These are phyloP conservation scores for Hozukius guyotensis DNA, from an alignment of 2,797 vertebrate genomes.

Conservation along the genomic window DNA sequence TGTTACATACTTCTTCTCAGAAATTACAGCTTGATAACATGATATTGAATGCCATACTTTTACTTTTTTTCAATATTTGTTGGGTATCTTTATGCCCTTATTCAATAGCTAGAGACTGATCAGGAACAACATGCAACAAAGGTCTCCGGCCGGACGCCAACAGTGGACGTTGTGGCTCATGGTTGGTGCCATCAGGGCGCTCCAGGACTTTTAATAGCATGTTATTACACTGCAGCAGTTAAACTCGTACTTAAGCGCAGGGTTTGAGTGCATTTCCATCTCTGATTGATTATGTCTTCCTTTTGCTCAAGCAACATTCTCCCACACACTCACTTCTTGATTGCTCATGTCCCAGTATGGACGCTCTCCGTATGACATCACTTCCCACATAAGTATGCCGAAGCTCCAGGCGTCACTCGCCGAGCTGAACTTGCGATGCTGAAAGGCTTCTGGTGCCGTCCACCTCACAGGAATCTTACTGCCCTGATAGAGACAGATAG, in stretches of 20 bases:
- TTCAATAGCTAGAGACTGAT: not conserved
- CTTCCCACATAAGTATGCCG: slow-evolving; percentile 88
- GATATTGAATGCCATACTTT: not conserved
- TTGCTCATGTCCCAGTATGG: slow-evolving; percentile 90
- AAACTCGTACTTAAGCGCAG: not conserved
- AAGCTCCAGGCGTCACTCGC: slow-evolving; percentile 88
- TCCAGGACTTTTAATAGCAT: not conserved
- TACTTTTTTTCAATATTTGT: not conserved
- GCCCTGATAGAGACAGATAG: slow-evolving; percentile 70
- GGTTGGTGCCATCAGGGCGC: not conserved
- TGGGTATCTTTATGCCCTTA: not conserved
- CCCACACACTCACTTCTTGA: slow-evolving; percentile 80
- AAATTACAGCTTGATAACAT: not conserved
- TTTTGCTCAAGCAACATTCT: not conserved
- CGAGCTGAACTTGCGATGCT: slow-evolving; percentile 88
- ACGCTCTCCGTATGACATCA: slow-evolving; percentile 87
- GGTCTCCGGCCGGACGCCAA: not conserved
- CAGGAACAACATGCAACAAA: not conserved
- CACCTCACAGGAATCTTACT: slow-evolving; percentile 87
- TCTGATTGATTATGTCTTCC: slow-evolving; percentile 10
- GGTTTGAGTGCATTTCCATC: slow-evolving; percentile 16
- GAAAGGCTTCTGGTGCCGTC: slow-evolving; percentile 86
- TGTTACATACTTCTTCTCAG: not conserved
- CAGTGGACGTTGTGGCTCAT: not conserved
- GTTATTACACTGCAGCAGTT: not conserved